Evolutionary conservation across 2,888 invertebrate species (phyloP).

Genomic region (Cephus pygmeus): DNA sequence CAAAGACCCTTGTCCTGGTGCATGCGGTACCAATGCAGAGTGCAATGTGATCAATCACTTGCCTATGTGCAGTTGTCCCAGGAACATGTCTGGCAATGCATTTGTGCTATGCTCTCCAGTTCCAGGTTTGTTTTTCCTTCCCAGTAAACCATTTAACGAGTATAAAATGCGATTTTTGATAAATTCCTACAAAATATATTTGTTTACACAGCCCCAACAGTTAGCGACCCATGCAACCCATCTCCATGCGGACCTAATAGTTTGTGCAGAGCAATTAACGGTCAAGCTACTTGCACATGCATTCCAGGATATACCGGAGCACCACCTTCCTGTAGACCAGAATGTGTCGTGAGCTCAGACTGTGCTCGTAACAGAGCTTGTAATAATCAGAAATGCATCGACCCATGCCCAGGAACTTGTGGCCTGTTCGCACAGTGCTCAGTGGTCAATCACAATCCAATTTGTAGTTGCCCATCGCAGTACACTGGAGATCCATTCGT

Average conservation of each 20-base stretch:
- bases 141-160: background rate
- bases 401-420: constrained; percentile 85
- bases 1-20: constrained; percentile 74
- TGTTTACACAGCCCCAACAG: constrained; percentile 47
- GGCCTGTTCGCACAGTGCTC: constrained; percentile 82
- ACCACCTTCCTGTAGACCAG: constrained; percentile 80
- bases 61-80: constrained; percentile 72
- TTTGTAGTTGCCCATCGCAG: constrained; percentile 81
- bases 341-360: constrained; percentile 85
- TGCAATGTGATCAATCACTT: constrained; percentile 78
- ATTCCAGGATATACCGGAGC: constrained; percentile 80
- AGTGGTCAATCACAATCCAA: constrained; percentile 86
- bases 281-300: constrained; percentile 79
- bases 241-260: constrained; percentile 84
- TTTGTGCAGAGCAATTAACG: constrained; percentile 71
- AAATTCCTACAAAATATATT: constrained; percentile 20
- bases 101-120: constrained; percentile 73
- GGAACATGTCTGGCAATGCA: constrained; percentile 78
- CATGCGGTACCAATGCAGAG: constrained; percentile 79
- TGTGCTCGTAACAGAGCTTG: constrained; percentile 82
- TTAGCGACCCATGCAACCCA: constrained; percentile 68
- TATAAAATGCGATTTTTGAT: background rate
- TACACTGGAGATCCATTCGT: constrained; percentile 86
- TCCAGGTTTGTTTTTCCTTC: constrained; percentile 66
- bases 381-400: constrained; percentile 80